Conservation (phyloP, 2,113 vertebrate genomes). For the Panthera leo region DNA sequence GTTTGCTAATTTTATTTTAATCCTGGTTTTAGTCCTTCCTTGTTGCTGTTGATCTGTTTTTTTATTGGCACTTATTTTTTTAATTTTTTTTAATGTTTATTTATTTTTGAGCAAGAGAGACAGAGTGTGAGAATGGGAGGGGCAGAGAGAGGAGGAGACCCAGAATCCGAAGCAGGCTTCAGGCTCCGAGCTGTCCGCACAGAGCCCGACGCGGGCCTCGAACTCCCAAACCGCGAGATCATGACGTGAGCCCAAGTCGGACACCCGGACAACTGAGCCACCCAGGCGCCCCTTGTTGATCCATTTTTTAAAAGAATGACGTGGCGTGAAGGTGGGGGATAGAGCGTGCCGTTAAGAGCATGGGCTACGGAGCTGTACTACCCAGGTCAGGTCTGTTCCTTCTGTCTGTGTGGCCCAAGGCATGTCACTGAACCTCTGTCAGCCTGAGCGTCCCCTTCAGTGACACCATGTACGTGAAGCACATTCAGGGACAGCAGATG, state of each 20-base stretch:
- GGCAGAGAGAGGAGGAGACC: no score
- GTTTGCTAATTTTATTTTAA: not conserved
- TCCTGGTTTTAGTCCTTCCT: not conserved
- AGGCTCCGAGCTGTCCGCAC: no score
- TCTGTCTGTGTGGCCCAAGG: accelerated
- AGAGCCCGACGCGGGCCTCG: no score
- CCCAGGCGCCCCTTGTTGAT: not conserved
- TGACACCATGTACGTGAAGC: accelerated
- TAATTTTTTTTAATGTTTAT: no score
- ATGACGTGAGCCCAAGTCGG: no score
- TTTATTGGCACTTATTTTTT: no score
- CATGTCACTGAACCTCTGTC: accelerated
- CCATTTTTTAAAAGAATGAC: not conserved
- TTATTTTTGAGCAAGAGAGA: no score
- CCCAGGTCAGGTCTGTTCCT: not conserved
- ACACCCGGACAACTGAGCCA: no score
- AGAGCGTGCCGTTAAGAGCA: no score
- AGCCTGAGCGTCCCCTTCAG: not conserved
- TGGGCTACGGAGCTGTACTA: accelerated
- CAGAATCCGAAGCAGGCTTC: no score
- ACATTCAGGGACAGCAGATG: not conserved
- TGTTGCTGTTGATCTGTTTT: not conserved
- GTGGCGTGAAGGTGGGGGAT: accelerated
- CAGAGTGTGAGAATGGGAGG: no score
- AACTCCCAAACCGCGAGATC: no score